These are phyloP conservation scores for Pelodiscus sinensis DNA, from an alignment of 2,113 vertebrate species.

Conservation along the genomic window DNA sequence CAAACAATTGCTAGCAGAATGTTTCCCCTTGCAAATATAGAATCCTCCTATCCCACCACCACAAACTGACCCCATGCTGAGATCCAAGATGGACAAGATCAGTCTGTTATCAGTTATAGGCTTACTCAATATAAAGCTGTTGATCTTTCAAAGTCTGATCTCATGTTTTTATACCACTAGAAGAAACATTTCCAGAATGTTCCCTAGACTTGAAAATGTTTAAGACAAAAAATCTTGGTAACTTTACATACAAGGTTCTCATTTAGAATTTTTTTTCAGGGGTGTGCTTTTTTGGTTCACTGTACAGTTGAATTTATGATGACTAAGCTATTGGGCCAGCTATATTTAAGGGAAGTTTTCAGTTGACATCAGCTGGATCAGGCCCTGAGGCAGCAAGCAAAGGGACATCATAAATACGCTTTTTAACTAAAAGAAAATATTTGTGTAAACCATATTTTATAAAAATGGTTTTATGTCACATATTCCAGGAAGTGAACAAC, in stretches of 20 bases:
- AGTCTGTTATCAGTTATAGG: neutral
- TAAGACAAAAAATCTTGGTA: neutral
- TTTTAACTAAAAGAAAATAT: neutral
- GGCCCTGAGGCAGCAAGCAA: neutral
- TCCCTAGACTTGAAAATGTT: accelerated
- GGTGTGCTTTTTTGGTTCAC: neutral
- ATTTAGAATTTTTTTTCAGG: neutral
- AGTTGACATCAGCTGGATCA: neutral
- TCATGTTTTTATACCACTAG: neutral
- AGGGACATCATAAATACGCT: neutral
- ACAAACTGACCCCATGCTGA: neutral
- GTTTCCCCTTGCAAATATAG: neutral
- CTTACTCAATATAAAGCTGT: neutral
- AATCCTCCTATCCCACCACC: accelerated
- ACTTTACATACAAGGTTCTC: neutral
- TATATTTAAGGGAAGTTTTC: neutral
- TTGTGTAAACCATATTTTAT: neutral
- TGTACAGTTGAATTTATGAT: neutral
- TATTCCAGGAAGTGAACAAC: neutral
- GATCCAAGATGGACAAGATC: neutral
- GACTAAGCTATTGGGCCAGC: neutral
- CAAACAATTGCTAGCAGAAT: neutral
- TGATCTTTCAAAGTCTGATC: neutral
- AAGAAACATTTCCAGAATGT: neutral
- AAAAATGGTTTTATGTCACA: neutral